A percentile compares a stretch with the other conserved stretches of the same genome.
phyloP scores from a whole-genome alignment of 2,888 invertebrate genomes.

The Megalurothrips usitatus region DNA sequence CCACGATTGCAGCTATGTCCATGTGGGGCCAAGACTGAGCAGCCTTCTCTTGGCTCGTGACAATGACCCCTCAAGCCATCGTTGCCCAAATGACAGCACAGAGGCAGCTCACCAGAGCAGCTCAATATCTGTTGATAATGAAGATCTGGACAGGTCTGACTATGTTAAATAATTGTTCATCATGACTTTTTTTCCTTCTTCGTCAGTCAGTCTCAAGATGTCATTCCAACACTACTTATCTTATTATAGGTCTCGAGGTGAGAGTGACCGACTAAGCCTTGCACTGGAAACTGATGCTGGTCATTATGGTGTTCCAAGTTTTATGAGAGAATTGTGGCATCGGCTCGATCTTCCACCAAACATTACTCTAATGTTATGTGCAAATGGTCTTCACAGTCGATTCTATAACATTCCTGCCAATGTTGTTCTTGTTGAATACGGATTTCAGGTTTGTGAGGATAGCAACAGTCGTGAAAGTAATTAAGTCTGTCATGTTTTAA shows the following conservation, averaged over 20 bases:
- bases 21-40: constrained; percentile 55
- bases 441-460: constrained; percentile 50
- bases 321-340: constrained; percentile 48
- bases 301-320: constrained; percentile 41
- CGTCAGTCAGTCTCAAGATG: no score
- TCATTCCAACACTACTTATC: background rate
- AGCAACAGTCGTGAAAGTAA: background rate
- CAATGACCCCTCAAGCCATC: constrained; percentile 44
- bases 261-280: constrained; percentile 10
- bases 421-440: constrained; percentile 55
- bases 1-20: constrained; percentile 47
- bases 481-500: constrained; percentile 13
- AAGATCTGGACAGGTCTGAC: background rate
- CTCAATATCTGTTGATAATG: background rate
- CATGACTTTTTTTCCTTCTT: no score
- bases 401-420: constrained; percentile 49
- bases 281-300: constrained; percentile 45
- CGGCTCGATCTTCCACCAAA: constrained; percentile 47
- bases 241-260: background rate
- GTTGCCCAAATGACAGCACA: constrained; percentile 41
- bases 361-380: constrained; percentile 48
- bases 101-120: background rate
- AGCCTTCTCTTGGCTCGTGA: constrained; percentile 50
- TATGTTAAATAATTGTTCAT: background rate
- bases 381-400: constrained; percentile 48